phyloP scores from a whole-genome alignment of 1,140 invertebrate genomes.

The Probaryconus sp. region DNA sequence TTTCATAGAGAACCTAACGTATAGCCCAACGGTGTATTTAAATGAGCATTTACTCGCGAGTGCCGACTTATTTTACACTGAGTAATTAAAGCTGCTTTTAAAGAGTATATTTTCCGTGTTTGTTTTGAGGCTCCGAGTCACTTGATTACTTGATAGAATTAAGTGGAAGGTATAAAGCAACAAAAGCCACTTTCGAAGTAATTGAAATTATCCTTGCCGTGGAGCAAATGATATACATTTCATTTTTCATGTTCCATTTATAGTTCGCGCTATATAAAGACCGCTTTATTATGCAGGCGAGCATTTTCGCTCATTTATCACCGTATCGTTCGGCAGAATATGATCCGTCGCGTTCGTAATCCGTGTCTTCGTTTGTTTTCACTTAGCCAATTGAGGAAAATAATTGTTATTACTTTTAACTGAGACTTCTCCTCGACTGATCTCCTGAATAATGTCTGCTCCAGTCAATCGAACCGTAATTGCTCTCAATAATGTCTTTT shows the following conservation, averaged over 20 bases:
- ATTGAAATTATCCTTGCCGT: constrained; percentile 47
- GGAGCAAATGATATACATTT: constrained; percentile 46
- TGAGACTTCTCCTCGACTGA: no score
- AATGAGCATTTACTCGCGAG: constrained; percentile 35
- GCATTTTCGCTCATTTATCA: constrained; percentile 29
- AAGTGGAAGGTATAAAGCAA: constrained; percentile 46
- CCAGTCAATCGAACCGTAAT: constrained; percentile 14
- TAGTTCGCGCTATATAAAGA: constrained; percentile 13
- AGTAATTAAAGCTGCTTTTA: constrained; percentile 49
- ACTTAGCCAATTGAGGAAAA: constrained; percentile 21
- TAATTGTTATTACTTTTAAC: constrained; percentile 16
- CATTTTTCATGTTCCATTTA: constrained; percentile 47
- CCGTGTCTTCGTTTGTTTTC: constrained; percentile 41
- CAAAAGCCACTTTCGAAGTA: constrained; percentile 49
- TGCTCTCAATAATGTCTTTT: constrained; percentile 22
- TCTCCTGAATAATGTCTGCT: no score
- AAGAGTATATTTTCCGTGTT: constrained; percentile 51
- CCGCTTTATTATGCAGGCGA: constrained; percentile 22
- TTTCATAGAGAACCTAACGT: no score
- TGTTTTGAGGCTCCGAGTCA: constrained; percentile 39
- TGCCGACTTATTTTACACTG: constrained; percentile 44
- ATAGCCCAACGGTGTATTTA: constrained; percentile 29
- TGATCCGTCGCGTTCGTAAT: constrained; percentile 31
- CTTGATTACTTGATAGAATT: constrained; percentile 59
- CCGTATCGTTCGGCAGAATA: not conserved